Conservation (phyloP, 2,797 vertebrate genomes). For the Poeciliopsis paucimaculata region DNA sequence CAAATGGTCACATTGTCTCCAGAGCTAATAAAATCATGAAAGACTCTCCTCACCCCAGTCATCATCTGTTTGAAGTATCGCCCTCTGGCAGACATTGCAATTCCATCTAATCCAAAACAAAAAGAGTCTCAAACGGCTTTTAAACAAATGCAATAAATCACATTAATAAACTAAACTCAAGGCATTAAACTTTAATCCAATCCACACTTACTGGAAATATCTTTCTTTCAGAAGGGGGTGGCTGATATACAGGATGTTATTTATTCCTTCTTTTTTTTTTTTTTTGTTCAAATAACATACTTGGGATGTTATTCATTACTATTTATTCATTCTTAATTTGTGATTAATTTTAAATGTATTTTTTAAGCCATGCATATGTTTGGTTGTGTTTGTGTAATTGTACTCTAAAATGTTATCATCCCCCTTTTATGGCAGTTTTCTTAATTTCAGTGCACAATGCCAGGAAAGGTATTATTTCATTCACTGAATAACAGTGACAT, state of each 20-base stretch:
- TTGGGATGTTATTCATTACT: background rate
- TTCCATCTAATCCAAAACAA: slow-evolving; percentile 6
- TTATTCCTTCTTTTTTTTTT: background rate
- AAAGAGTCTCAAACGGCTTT: background rate
- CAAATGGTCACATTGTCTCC: background rate
- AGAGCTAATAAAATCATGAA: background rate
- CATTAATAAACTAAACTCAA: background rate
- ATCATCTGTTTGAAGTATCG: background rate
- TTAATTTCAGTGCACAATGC: background rate
- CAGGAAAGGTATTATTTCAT: background rate
- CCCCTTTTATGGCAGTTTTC: background rate
- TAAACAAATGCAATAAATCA: background rate
- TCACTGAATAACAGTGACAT: background rate
- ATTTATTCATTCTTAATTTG: background rate
- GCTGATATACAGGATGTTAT: background rate
- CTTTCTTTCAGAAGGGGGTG: background rate
- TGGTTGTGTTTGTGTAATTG: background rate
- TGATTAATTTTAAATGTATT: background rate
- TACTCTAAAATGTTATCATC: background rate
- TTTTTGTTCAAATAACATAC: background rate
- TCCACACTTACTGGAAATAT: background rate
- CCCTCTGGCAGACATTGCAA: background rate
- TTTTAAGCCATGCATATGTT: background rate
- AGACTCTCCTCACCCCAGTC: background rate
- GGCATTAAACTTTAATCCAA: background rate